Conservation (phyloP, 2,888 invertebrate genomes). For the Bellardia pandia region DNA sequence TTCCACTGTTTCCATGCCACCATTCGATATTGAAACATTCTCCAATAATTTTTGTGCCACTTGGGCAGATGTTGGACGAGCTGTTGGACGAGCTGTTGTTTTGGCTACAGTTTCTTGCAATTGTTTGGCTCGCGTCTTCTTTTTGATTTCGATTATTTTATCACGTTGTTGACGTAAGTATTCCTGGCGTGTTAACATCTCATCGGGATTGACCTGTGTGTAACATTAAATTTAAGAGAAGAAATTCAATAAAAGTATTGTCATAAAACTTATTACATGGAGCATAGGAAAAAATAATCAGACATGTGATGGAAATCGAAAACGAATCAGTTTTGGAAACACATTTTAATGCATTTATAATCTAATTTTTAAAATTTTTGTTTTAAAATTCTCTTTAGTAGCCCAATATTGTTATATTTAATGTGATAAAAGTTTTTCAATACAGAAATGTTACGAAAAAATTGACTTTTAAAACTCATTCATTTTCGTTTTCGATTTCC, state of each 20-base stretch:
- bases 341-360: too few relatives aligned
- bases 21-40: conserved; percentile 81
- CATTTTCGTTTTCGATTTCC: too few relatives aligned
- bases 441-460: too few relatives aligned
- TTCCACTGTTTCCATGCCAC: conserved; percentile 64
- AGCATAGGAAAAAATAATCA: too few relatives aligned
- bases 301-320: too few relatives aligned
- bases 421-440: too few relatives aligned
- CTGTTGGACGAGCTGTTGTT: conserved; percentile 70
- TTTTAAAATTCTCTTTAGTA: too few relatives aligned
- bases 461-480: too few relatives aligned
- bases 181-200: conserved; percentile 91
- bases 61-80: conserved; percentile 90
- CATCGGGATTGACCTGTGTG: conserved; percentile 85
- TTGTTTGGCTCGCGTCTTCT: conserved; percentile 92
- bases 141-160: conserved; percentile 94
- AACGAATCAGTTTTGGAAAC: too few relatives aligned
- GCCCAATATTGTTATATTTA: too few relatives aligned
- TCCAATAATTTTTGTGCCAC: conserved; percentile 89
- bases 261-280: background rate
- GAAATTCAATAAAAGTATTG: background rate
- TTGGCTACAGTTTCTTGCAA: conserved; percentile 87
- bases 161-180: conserved; percentile 95
- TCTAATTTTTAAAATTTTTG: too few relatives aligned
- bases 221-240: background rate